Conservation (phyloP, 37 sponge, comb jelly and placozoan genomes). For the Chondrilla cf. caribensis region DNA sequence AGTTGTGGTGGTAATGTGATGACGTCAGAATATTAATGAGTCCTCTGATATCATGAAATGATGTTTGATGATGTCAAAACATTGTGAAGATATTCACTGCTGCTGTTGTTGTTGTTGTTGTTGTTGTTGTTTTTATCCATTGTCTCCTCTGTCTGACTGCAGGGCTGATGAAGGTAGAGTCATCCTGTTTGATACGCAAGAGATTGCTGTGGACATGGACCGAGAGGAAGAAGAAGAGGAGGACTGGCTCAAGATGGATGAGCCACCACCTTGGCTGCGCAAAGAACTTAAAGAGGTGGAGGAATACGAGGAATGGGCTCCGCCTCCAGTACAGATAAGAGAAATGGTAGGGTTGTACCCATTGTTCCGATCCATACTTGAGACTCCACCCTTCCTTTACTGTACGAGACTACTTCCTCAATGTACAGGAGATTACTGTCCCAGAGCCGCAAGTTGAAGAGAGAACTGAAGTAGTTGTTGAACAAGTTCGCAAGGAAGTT, state of each 20-base stretch:
- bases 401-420: background rate
- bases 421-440: background rate
- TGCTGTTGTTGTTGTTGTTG: no score
- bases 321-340: slow-evolving; percentile 11
- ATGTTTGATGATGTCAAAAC: no score
- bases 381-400: no score
- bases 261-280: slow-evolving; percentile 19
- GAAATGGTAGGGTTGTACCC: no score
- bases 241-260: slow-evolving; percentile 27
- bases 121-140: no score
- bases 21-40: no score
- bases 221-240: slow-evolving; percentile 6
- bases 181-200: background rate
- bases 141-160: no score
- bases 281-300: background rate
- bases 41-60: no score
- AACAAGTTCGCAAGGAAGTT: background rate
- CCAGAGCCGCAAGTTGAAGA: background rate
- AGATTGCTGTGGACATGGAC: slow-evolving; percentile 25
- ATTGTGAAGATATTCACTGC: no score
- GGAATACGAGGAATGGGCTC: slow-evolving; percentile 12
- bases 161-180: background rate
- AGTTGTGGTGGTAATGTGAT: no score
- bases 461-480: slow-evolving; percentile 1
- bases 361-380: no score